These are phyloP conservation scores for Oxytorus armatus DNA, from an alignment of 2,888 invertebrate genomes.

Conservation along the genomic window DNA sequence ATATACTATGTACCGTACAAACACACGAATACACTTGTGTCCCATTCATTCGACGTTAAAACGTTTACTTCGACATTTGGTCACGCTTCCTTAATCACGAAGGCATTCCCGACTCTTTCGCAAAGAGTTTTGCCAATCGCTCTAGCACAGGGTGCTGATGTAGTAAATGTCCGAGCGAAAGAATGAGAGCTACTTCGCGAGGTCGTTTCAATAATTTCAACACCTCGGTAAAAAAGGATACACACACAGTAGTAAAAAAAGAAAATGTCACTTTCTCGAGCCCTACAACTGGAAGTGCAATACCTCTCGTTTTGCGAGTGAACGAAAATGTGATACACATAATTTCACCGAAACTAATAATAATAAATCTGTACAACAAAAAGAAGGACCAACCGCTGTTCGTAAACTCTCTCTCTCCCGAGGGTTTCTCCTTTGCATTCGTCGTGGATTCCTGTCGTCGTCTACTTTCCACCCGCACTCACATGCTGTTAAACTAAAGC, in stretches of 20 bases:
- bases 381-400: conserved; percentile 8
- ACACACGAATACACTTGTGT: conserved; percentile 23
- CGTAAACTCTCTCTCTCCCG: conserved; percentile 41
- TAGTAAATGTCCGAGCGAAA: neutral
- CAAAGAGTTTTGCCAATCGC: conserved; percentile 47
- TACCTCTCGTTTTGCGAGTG: too few species aligned
- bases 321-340: conserved; percentile 16
- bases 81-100: conserved; percentile 60
- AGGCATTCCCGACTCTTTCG: conserved; percentile 32
- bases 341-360: conserved; percentile 50
- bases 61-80: conserved; percentile 48
- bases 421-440: conserved; percentile 37
- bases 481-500: conserved; percentile 51
- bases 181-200: neutral
- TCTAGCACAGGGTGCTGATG: too few species aligned
- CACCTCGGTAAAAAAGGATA: neutral
- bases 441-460: conserved; percentile 34
- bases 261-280: neutral
- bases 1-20: conserved; percentile 4
- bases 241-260: neutral
- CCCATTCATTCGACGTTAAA: conserved; percentile 48
- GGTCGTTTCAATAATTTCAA: conserved; percentile 17
- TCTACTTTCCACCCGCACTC: conserved; percentile 19
- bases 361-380: conserved; percentile 45
- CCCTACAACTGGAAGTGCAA: too few species aligned